Base-by-base conservation (phyloP, 2,888 invertebrate genomes). In the Dorcus parallelipipedus region DNA sequence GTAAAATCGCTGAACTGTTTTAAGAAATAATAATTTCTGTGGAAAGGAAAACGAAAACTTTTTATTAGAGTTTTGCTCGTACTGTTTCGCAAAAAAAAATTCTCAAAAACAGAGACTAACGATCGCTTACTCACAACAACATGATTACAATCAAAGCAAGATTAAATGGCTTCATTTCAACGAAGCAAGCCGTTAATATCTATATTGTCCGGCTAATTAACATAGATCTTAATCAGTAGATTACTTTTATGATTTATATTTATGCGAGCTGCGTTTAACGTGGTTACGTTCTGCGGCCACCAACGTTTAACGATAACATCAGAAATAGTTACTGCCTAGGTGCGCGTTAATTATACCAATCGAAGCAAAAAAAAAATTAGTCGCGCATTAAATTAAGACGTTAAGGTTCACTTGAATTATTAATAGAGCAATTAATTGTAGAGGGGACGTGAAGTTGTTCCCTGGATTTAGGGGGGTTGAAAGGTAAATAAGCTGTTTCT, bases 171-270 rank as follows among this genome's bases (percentile, higher is more conserved):
- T 26, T 47, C 47, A 26, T 9, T 47, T 17, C n/a, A 23, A 20
- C 20, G 17, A 14, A 39, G 38, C 50, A 23, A 50, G 38, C 38
- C 50, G 14, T 39, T 65, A 65, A 64, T 62, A 62, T 62, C 60
- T 64, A 63, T 62, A 60, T 59, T 57, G 52, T 59, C 58, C 61
- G 53, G 40, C 61, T 54, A 60, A 62, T 63, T 64, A 63, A 53
- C 65, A 61, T 56, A 65, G 65, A 65, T 65, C 56, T 55, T 64
- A 62, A 64, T 64, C 64, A 55, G 52, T 59, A 63, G 63, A 64
- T 65, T 64, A 63, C 56, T 64, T 61, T 52, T 58, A 54, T 62
- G 64, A 65, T 65, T 65, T 64, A 64, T 63, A 42, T 52, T 61
- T 45, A 45, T 45, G 20, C 20, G 45, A 23, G 9, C 26, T 33